Conservation (phyloP, 2,113 vertebrate species). For the Macaca nemestrina region DNA sequence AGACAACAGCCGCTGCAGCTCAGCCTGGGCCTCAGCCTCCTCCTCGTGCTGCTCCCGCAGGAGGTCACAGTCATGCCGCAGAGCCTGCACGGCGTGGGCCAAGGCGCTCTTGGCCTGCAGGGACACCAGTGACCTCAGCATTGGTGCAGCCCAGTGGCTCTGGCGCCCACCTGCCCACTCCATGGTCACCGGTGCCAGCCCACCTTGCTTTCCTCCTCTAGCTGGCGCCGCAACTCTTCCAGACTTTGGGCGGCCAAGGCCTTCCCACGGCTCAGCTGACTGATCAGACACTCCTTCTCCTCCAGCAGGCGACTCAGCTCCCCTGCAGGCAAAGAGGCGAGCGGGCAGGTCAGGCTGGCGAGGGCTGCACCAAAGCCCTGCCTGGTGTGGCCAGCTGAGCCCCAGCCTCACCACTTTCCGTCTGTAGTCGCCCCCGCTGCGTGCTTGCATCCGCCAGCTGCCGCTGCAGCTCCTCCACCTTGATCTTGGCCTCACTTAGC, state of each 20-base stretch:
- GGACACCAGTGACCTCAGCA: background rate
- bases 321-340: conserved; percentile 79
- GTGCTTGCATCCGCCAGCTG: conserved; percentile 88
- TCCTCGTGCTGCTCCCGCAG: conserved; percentile 96
- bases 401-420: conserved; percentile 87
- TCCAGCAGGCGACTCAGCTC: conserved; percentile 92
- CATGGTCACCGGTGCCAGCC: rapidly evolving
- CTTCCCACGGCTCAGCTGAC: conserved; percentile 93
- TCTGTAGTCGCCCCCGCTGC: conserved; percentile 89
- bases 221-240: conserved; percentile 94
- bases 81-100: conserved; percentile 93
- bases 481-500: conserved; percentile 92
- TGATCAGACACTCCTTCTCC: conserved; percentile 91
- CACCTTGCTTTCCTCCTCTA: conserved; percentile 96
- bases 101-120: conserved; percentile 90
- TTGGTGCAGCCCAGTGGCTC: background rate
- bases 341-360: rapidly evolving
- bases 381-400: rapidly evolving
- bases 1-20: conserved; percentile 92
- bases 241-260: conserved; percentile 89
- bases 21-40: conserved; percentile 92
- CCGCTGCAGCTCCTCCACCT: conserved; percentile 92
- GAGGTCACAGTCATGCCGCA: conserved; percentile 93
- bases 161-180: background rate
- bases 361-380: background rate